Evolutionary conservation across 37 sponge, comb jelly and placozoan genomes (phyloP).

Genomic region (Halichondria panicea): DNA sequence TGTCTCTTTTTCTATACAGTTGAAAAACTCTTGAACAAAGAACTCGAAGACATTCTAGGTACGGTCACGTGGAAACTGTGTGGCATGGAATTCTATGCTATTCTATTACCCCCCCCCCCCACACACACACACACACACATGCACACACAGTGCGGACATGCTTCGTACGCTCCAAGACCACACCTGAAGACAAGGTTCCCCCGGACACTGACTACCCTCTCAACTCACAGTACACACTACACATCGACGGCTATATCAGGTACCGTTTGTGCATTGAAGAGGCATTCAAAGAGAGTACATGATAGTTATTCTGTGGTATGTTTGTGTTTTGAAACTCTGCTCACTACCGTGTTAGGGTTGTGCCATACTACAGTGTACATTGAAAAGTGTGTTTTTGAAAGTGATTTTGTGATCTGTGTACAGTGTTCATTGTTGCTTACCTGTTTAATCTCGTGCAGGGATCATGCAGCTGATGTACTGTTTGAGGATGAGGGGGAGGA

Average conservation of each 20-base stretch:
- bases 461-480: slow-evolving; percentile 42
- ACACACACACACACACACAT: neutral
- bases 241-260: slow-evolving; percentile 63
- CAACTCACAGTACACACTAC: slow-evolving; percentile 40
- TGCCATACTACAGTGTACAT: no score
- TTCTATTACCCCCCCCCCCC: no score
- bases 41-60: slow-evolving; percentile 66
- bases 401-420: no score
- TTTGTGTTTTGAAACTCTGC: no score
- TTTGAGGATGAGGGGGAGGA: slow-evolving; percentile 48
- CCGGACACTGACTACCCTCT: slow-evolving; percentile 61
- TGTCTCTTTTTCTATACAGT: neutral
- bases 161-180: slow-evolving; percentile 49
- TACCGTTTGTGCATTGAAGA: no score
- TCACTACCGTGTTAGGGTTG: no score
- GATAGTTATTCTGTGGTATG: no score
- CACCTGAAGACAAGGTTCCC: slow-evolving; percentile 29
- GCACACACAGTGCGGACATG: slow-evolving; percentile 59
- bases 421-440: no score
- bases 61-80: neutral
- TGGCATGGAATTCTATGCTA: neutral
- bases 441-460: no score
- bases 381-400: no score
- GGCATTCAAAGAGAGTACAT: no score
- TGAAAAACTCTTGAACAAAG: slow-evolving; percentile 35